phyloP scores from a whole-genome alignment of 2,113 vertebrate species.

The Catharus minimus region DNA sequence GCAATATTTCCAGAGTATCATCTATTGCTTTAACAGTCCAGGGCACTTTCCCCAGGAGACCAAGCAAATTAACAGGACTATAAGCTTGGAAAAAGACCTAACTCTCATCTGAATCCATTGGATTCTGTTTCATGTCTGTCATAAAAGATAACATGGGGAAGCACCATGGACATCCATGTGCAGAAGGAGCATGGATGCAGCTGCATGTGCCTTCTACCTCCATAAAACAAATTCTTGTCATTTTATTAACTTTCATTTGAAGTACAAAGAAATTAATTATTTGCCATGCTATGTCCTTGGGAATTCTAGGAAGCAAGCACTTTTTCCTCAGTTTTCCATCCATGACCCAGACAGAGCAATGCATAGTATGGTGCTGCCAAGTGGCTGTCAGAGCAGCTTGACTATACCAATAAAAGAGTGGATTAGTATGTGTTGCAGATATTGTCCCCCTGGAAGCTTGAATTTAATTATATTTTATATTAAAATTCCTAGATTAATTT shows the following conservation, averaged over 20 bases:
- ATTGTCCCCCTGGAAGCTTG: background rate
- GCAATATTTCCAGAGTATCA: background rate
- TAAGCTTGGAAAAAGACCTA: background rate
- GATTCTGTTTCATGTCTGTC: background rate
- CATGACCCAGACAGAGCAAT: background rate
- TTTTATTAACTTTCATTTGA: background rate
- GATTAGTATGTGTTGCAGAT: background rate
- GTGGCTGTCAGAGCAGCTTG: background rate
- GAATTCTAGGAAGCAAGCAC: background rate
- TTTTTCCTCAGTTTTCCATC: background rate
- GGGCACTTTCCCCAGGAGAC: background rate
- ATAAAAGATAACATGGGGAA: background rate
- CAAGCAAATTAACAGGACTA: background rate
- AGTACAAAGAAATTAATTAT: background rate
- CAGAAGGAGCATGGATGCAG: background rate
- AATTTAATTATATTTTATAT: background rate
- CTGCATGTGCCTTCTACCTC: background rate
- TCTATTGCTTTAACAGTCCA: background rate
- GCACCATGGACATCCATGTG: background rate
- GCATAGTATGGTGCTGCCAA: background rate
- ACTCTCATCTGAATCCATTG: background rate
- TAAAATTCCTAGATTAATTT: background rate
- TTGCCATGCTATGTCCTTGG: background rate
- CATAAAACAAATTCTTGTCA: background rate
- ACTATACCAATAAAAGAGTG: background rate